Conservation (phyloP, 2,797 vertebrate genomes). For the Sphenopsis melanotis region DNA sequence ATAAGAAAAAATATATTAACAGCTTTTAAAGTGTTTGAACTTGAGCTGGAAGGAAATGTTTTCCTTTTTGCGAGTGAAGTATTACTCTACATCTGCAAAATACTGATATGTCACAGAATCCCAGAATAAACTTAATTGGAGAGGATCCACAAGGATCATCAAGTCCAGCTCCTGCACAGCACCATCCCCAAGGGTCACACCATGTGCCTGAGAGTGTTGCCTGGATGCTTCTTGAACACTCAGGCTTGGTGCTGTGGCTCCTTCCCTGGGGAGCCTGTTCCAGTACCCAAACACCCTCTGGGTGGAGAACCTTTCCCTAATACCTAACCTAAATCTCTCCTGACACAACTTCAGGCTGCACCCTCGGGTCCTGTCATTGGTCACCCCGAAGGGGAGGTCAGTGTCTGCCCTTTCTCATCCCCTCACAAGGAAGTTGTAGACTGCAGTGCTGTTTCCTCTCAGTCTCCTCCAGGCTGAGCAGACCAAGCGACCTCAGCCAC, state of each 20-base stretch:
- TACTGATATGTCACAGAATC: background rate
- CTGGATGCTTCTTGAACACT: accelerated
- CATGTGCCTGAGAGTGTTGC: background rate
- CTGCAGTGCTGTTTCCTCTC: background rate
- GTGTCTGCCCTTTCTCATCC: background rate
- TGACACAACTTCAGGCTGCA: background rate
- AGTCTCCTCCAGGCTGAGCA: background rate
- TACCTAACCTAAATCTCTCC: no score
- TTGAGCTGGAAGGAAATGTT: background rate
- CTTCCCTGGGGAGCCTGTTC: no score
- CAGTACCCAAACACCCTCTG: background rate
- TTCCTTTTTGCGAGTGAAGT: background rate
- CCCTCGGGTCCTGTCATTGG: background rate
- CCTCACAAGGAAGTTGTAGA: background rate
- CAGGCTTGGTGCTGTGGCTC: background rate
- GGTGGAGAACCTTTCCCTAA: no score
- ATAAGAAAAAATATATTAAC: background rate
- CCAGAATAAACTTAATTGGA: background rate
- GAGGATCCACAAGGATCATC: background rate
- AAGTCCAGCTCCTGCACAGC: background rate
- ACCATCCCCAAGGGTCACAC: no score
- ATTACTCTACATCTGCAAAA: background rate
- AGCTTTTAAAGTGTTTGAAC: background rate
- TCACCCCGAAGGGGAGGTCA: background rate
- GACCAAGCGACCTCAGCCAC: accelerated